Evolutionary conservation across 2,113 vertebrate species (phyloP), one percentile per base, ranked within the genome.

Genomic region (Clarias magur): DNA sequence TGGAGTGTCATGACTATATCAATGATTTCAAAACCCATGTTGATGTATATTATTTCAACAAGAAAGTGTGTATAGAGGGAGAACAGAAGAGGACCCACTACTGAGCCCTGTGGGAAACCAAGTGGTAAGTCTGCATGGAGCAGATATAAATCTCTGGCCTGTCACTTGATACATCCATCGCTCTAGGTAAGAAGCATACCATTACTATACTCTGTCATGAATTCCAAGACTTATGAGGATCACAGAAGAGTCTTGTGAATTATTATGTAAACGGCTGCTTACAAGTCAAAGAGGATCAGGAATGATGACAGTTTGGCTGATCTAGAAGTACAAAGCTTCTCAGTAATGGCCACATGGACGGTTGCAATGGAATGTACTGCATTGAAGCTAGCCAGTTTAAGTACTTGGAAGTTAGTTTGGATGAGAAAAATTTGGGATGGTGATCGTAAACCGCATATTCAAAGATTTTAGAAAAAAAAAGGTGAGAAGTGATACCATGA

Each of bases 181-280:
- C 70, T 72, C 30, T 38, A 34, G 7, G 34, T 72, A 72, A 42
- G 16, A 72, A 21, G 9, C 34, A 75, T n/a, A 56, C 25, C 15
- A 27, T 27, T 27, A 11, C 53, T 1, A 78, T 78, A 16, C 25
- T 27, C 12, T 27, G 75, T 8, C 6, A 56, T 17, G 13, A 78
- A 56, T 78, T n/a, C 53, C 13, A 78, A 78, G 48, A 78, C 53
- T 78, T 25, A 53, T 76, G 73, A 27, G 48, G 25, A 78, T 78
- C 9, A 53, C 21, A 12, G 38, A 6, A 75, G 34, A 75, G 21
- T 73, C 34, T 73, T 73, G 34, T 75, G 38, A 75, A 13, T 54
- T 16, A 78, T 15, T n/a, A n/a, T 78, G 11, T 78, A 3, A 6
- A 78, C 15, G 48, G 48, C 25, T 78, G 48, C 23, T 54, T 76